Evolutionary conservation across 2,888 invertebrate genomes (phyloP), one percentile per base, ranked within the genome.

Genomic region (Calameuta filiformis): DNA sequence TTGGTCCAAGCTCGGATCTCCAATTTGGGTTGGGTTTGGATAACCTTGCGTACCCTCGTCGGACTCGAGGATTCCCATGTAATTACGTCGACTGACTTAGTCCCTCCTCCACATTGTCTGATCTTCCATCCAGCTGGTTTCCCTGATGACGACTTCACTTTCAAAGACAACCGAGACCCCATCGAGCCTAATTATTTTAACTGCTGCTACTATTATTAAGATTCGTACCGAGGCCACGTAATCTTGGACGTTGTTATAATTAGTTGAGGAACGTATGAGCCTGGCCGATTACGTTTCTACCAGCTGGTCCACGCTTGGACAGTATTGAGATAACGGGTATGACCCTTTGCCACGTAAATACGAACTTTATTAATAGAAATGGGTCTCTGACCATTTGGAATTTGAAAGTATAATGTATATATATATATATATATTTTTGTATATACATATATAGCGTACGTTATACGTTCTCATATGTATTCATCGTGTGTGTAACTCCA

Each of bases 161-260:
- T 23, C 23, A 23, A 56, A 56, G 56, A 56, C 56, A 23, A 56
- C 23, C 23, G 71, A 71, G 71, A 34, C 33, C 31, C 34, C 11
- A 71, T 71, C 71, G 71, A 31, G 71, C 71, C 31, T 9, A 71
- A 71, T 71, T 71, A 71, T 71, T 71, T 71, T 71, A 71, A 71
- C 34, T 23, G 34, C 71, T 34, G 4, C 31, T 12, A 71, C 2
- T 31, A 1, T 33, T 34, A 33, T 31, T 71, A 71, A 9, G 71
- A 71, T 71, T 2, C 71, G 31, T 56, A 15, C 71, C 33, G 71
- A 33, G 31, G 71, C 12, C 34, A 31, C 33, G 31, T 71, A 71
- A 34, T 71, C 71, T 33, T 33, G 12, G 31, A 71, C 15, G 71
- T 56, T 23, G 56, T 9, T 33, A 12, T 71, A 71, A 71, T 71